Base-by-base conservation (phyloP, 2,797 vertebrate genomes). In the Catamblyrhynchus diadema region DNA sequence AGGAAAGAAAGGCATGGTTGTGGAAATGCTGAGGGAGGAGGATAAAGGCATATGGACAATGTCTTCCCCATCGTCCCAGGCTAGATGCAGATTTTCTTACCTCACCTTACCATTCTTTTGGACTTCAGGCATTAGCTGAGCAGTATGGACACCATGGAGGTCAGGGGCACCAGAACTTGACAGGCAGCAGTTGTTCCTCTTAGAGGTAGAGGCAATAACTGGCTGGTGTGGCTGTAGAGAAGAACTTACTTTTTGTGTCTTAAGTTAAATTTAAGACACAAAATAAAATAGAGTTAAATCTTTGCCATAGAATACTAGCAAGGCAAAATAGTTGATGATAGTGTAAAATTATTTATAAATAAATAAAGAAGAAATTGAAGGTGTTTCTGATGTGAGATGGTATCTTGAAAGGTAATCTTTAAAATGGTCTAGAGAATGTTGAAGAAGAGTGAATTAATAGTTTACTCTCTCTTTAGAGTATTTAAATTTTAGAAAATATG, bases 381-480 rank as follows among this genome's bases (percentile, higher is more conserved):
- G 12, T 57, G 12, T 83, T 95, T 87, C 37, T 93, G 33, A 69
- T 12, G 73, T 91, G 37, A 59, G 32, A 66, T 86, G 44, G 18
- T 72, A 11, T 14, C 57, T 53, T 81, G 51, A 66, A 92, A 66
- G 71, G 4, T 56, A 39, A 47, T 89, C 32, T 73, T 64, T 65
- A 60, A 84, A 86, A 86, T 51, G 21, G 41, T 72, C 66, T 86
- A 33, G 45, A 86, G 70, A 88, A 71, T 53, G 28, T 39, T 90
- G 53, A 81, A 85, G 61, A 73, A 47, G 51, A 59, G 10, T 92
- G 80, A 96, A 96, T 91, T 93, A 91, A 56, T 93, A n/a, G n/a
- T n/a, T n/a, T n/a, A n/a, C n/a, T n/a, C n/a, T n/a, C n/a, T n/a
- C n/a, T n/a, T n/a, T n/a, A n/a, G n/a, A n/a, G n/a, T n/a, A n/a